Evolutionary conservation across 2,113 vertebrate genomes (phyloP), one percentile per base, ranked within the genome.

Genomic region (Myotis lucifugus): DNA sequence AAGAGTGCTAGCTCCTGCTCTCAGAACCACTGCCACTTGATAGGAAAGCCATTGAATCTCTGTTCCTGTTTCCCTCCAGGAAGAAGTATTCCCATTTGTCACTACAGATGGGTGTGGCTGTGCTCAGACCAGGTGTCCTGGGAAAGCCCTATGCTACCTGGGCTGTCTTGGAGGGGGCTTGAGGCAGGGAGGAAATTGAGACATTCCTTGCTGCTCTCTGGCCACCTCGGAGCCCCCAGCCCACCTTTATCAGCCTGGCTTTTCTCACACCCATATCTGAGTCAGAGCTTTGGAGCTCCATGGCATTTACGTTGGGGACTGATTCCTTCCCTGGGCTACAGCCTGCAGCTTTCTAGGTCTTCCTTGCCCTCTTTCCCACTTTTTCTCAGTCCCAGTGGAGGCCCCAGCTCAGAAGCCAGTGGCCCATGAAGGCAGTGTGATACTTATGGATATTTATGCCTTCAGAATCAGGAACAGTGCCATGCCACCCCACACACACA

Each of bases 191-290:
- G 12, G 46, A 50, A 85, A 54, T 0, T 10, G 46, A 70, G 67
- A 77, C n/a, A 42, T 90, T 83, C 29, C 67, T 86, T 48, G 76
- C 79, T 95, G 32, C 25, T 92, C 12, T 87, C 42, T 84, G 86
- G 34, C 74, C 70, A n/a, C 42, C 25, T 54, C 76, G 21, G n/a
- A 77, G 52, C 21, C 70, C 72, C 66, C 19, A 48, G 19, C 82
- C 27, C 14, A 72, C 81, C 7, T 15, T 59, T 19, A 37, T 74
- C 9, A 42, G 32, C 48, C 19, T 2, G 13, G 17, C 37, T 72
- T 93, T 64, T 92, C 54, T 76, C 17, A 42, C 42, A 70, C 52
- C 6, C 29, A 32, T 40, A 66, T 69, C 78, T 1, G 3, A 85
- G 14, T 54, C 18, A 52, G 70, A 17, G 74, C 78, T 91, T 79